Evolutionary conservation across 2,113 vertebrate species (phyloP).

Genomic region (Myotis yumanensis): DNA sequence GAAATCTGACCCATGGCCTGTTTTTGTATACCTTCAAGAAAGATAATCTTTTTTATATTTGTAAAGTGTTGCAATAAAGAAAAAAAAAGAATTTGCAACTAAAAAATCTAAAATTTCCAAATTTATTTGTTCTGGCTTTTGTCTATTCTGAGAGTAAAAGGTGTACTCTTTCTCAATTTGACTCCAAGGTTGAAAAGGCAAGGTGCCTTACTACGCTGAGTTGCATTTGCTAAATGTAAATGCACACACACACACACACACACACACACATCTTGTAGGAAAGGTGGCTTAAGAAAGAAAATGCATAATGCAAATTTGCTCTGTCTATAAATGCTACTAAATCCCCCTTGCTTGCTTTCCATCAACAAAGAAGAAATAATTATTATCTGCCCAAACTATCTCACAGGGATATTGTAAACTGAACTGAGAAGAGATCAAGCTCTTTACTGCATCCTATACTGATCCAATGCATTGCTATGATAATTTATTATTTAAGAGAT

Average conservation of each 20-base stretch:
- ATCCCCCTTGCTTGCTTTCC: neutral
- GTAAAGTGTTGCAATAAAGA: neutral
- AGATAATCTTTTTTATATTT: neutral
- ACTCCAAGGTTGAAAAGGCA: neutral
- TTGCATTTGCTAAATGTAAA: constrained; percentile 13
- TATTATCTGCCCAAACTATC: neutral
- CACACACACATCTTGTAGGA: neutral
- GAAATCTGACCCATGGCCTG: neutral
- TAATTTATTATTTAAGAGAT: constrained; percentile 36
- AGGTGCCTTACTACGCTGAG: neutral
- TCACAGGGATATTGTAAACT: neutral
- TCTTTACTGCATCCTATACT: neutral
- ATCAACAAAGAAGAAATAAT: neutral
- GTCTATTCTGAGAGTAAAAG: neutral
- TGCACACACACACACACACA: neutral
- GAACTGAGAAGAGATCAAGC: neutral
- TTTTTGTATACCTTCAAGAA: neutral
- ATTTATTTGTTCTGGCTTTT: neutral
- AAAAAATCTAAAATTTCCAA: neutral
- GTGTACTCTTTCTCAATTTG: neutral
- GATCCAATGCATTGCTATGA: neutral
- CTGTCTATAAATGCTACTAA: neutral
- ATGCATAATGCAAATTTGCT: neutral
- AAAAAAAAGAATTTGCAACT: neutral
- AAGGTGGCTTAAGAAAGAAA: neutral